Evolutionary conservation across 2,113 vertebrate genomes (phyloP), one percentile per base, ranked within the genome.

Genomic region (Chiloscyllium plagiosum): DNA sequence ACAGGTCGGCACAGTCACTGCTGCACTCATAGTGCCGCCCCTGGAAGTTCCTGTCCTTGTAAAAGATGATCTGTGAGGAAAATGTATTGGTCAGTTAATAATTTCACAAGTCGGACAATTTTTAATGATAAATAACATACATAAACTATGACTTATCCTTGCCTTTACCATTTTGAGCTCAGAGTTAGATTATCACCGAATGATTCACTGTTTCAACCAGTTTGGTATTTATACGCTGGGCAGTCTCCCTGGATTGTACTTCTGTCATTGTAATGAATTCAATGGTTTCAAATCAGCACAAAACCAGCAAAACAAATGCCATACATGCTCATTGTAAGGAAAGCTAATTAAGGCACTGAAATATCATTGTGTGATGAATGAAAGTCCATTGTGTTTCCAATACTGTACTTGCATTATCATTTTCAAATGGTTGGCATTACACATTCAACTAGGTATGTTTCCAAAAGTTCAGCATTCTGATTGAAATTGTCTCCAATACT

Each of bases 31-130:
- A 26, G 86, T 61, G 86, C 52, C 86, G 52, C 61, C 86, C 86
- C 86, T 61, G 86, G 86, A 89, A 89, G 50, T 89, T 89, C 86
- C 50, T 89, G 86, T 89, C 86, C 86, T 89, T 50, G 10, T 89
- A 89, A 29, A 61, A 89, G 26, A 89, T 89, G 8, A 89, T 89
- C 86, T 61, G 86, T 29, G 50, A 22, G 12, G n/a, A 33, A 78
- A 1, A n/a, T 12, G 33, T 7, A 2, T n/a, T 78, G 33, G 52
- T n/a, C 33, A 78, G 13, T 78, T 13, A 78, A 78, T 78, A n/a
- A 78, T n/a, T 78, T 78, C 7, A 29, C 8, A 78, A n/a, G n/a
- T 2, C 2, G n/a, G n/a, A 3, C 12, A 80, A 37, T 80, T 12
- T 6, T 15, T 37, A 80, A 37, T 80, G 76, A 80, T 37, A 33